These are phyloP conservation scores for Struthidea cinerea DNA, from an alignment of 2,113 vertebrate genomes.

Conservation along the genomic window DNA sequence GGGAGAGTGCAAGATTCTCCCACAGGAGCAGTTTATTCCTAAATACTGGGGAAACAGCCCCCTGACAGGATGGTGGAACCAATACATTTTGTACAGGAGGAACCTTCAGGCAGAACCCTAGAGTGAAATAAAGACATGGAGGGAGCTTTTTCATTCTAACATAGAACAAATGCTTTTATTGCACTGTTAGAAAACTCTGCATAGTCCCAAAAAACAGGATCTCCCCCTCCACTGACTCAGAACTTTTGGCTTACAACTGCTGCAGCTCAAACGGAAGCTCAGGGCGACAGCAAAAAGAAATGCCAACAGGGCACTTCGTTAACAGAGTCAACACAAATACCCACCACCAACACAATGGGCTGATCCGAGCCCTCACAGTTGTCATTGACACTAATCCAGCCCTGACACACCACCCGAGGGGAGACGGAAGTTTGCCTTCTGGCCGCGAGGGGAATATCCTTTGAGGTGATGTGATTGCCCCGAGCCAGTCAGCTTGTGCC, in stretches of 20 bases:
- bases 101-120: neutral
- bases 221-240: neutral
- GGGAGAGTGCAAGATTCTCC: neutral
- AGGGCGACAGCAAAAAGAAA: neutral
- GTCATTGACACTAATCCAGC: neutral
- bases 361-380: fast-evolving
- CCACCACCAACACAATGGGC: neutral
- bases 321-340: neutral
- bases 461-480: neutral
- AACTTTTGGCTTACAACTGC: constrained; percentile 11
- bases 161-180: constrained; percentile 78
- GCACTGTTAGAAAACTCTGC: constrained; percentile 72
- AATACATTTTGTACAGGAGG: neutral
- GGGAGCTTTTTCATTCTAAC: constrained; percentile 8
- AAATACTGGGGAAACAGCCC: fast-evolving
- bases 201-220: constrained; percentile 43
- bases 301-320: neutral
- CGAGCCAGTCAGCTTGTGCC: neutral
- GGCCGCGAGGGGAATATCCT: fast-evolving
- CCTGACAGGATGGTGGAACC: neutral
- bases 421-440: neutral
- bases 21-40: neutral
- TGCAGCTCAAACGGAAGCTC: neutral
- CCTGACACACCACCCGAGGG: neutral
- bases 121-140: neutral